phyloP scores from a whole-genome alignment of 2,113 vertebrate species.

The Mirounga angustirostris region DNA sequence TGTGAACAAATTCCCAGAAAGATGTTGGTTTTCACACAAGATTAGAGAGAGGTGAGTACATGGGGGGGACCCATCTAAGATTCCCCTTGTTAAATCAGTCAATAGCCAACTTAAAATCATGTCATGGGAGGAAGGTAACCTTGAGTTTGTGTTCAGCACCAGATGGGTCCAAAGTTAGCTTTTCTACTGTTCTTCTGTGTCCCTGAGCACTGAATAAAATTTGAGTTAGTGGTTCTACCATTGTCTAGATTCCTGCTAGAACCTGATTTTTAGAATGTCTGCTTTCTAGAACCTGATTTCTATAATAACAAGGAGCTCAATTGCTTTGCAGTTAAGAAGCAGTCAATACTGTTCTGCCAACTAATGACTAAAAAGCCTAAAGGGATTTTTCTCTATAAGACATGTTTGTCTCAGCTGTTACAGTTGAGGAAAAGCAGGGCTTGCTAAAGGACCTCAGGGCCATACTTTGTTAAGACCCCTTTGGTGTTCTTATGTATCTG shows the following conservation, averaged over 20 bases:
- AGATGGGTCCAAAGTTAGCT: neutral
- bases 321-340: neutral
- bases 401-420: neutral
- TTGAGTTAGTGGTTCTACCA: neutral
- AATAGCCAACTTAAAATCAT: neutral
- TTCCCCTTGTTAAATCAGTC: neutral
- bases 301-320: neutral
- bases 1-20: neutral
- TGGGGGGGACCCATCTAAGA: neutral
- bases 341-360: neutral
- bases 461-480: neutral
- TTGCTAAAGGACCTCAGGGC: neutral
- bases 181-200: neutral
- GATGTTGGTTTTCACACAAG: neutral
- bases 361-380: neutral
- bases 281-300: neutral
- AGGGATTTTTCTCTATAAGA: neutral
- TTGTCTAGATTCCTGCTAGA: neutral
- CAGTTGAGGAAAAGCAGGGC: neutral
- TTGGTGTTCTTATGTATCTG: neutral
- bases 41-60: neutral
- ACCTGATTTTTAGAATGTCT: neutral
- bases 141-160: neutral
- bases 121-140: neutral
- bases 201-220: neutral